These are phyloP conservation scores for Tetheella fluctuosa DNA, from an alignment of 2,888 invertebrate genomes.

Conservation along the genomic window DNA sequence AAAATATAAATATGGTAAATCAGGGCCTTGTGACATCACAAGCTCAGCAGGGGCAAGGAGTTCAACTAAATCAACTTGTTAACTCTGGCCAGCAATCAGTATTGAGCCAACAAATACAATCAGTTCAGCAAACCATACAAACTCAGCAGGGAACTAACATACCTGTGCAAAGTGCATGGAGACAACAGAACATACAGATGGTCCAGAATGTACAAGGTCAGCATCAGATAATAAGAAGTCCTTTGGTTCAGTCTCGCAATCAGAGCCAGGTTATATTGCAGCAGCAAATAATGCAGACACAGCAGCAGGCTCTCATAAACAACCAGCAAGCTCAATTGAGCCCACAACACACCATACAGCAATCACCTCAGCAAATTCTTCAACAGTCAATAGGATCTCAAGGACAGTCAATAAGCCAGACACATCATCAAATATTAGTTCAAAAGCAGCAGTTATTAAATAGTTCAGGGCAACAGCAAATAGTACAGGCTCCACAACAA, in stretches of 20 bases:
- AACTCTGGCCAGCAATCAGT: conserved; percentile 69
- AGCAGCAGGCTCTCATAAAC: conserved; percentile 74
- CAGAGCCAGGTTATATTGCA: conserved; percentile 83
- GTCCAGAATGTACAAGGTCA: conserved; percentile 81
- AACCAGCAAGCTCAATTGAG: conserved; percentile 78
- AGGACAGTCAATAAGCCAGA: conserved; percentile 78
- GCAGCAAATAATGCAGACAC: conserved; percentile 84
- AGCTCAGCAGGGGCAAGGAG: conserved; percentile 63
- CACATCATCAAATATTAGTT: conserved; percentile 77
- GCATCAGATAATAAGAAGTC: conserved; percentile 78
- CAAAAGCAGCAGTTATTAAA: conserved; percentile 85
- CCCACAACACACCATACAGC: conserved; percentile 82
- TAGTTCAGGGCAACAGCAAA: conserved; percentile 79
- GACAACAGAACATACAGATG: conserved; percentile 81
- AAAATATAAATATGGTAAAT: conserved; percentile 75
- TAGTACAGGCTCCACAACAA: conserved; percentile 80
- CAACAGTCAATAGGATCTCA: conserved; percentile 84
- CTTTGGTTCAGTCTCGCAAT: conserved; percentile 73
- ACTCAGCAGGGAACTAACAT: conserved; percentile 65
- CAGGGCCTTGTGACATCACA: conserved; percentile 73
- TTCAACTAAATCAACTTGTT: conserved; percentile 77
- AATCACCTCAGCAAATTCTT: conserved; percentile 84
- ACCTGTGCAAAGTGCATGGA: conserved; percentile 71
- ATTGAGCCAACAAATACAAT: conserved; percentile 79
- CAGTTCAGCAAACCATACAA: conserved; percentile 77